A percentile compares a stretch with the other conserved stretches of the same genome.
These are phyloP conservation scores for Eurystomus gularis DNA, from an alignment of 2,113 vertebrate species.

Conservation along the genomic window DNA sequence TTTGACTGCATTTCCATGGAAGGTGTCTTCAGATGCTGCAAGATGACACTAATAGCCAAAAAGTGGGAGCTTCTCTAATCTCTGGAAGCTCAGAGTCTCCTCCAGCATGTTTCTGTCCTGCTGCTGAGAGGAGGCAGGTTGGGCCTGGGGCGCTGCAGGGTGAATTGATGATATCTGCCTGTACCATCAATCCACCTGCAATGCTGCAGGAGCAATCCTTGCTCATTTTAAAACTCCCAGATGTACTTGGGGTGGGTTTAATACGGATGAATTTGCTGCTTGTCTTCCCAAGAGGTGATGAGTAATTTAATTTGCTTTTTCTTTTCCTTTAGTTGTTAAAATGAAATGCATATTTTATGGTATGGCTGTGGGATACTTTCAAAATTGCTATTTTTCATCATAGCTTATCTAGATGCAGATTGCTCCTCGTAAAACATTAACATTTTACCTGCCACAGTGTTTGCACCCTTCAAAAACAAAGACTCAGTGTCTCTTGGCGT, in stretches of 20 bases:
- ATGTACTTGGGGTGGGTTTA: background rate
- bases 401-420: background rate
- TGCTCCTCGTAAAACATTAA: background rate
- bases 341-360: background rate
- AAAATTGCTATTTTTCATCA: background rate
- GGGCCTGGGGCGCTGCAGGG: background rate
- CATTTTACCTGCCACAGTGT: background rate
- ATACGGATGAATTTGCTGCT: background rate
- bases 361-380: background rate
- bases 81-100: background rate
- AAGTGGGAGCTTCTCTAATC: background rate
- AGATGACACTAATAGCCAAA: background rate
- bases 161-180: background rate
- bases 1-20: background rate
- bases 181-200: background rate
- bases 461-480: background rate
- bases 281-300: background rate
- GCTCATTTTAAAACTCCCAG: background rate
- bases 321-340: background rate
- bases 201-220: background rate
- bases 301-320: background rate
- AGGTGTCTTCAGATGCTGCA: background rate
- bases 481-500: background rate
- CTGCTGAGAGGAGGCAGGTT: background rate
- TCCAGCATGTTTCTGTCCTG: background rate